Conservation (phyloP, 35 echinoderm and acorn worm species). For the Patiria miniata region DNA sequence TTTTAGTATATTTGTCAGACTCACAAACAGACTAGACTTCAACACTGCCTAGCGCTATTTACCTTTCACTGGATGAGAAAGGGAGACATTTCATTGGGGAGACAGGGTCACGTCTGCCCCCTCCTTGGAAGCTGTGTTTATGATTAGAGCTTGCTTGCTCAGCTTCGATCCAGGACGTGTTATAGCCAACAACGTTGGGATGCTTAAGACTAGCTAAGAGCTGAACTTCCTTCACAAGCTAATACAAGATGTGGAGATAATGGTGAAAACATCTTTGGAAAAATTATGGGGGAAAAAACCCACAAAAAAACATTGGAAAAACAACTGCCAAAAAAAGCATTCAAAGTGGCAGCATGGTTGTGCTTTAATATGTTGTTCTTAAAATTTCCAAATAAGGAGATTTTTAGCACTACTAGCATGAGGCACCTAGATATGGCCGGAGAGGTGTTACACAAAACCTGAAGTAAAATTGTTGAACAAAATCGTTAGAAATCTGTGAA, state of each 20-base stretch:
- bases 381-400: too few relatives aligned
- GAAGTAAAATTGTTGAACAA: too few relatives aligned
- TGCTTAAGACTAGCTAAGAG: conserved; percentile 45
- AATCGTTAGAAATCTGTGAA: too few relatives aligned
- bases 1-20: too few relatives aligned
- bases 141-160: neutral
- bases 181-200: conserved; percentile 53
- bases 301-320: neutral
- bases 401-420: too few relatives aligned
- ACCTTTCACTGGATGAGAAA: conserved; percentile 11
- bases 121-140: neutral
- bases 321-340: neutral
- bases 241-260: neutral
- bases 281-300: too few relatives aligned
- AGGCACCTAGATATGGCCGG: too few relatives aligned
- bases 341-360: neutral
- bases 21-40: too few relatives aligned
- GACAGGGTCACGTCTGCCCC: neutral
- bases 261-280: too few relatives aligned
- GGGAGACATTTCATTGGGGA: neutral
- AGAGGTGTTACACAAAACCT: too few relatives aligned
- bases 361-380: neutral
- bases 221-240: conserved; percentile 53
- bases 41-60: neutral
- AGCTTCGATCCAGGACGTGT: conserved; percentile 51